Percentiles rank a stretch among this genome's conserved stretches.
phyloP scores from a whole-genome alignment of 2,797 vertebrate species.

The Pristis pectinata region DNA sequence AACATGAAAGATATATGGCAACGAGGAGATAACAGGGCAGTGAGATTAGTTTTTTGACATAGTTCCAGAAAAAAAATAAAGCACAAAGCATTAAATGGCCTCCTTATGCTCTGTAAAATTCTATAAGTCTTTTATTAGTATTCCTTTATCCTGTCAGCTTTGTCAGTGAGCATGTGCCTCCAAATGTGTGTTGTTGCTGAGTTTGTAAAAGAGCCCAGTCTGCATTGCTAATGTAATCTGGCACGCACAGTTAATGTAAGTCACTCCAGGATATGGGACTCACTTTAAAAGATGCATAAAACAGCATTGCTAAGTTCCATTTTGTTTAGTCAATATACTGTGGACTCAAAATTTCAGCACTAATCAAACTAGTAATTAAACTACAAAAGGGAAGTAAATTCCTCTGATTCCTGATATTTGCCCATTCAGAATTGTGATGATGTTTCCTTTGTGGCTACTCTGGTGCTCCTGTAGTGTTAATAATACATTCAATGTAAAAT shows the following conservation, averaged over 20 bases:
- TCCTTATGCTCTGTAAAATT: conserved; percentile 8
- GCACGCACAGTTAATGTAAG: not conserved
- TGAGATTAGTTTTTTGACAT: conserved; percentile 25
- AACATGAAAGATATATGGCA: not conserved
- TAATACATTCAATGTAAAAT: too few relatives aligned
- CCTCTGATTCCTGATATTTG: not conserved
- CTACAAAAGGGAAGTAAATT: not conserved
- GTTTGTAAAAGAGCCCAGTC: conserved; percentile 10
- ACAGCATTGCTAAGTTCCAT: not conserved
- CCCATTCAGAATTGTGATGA: not conserved
- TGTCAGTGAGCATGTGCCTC: not conserved
- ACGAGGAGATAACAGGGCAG: not conserved
- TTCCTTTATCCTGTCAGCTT: not conserved
- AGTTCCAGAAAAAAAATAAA: not conserved
- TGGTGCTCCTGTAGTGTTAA: not conserved
- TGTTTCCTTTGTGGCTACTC: not conserved
- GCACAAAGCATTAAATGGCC: conserved; percentile 12
- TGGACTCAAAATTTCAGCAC: not conserved
- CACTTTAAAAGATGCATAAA: not conserved
- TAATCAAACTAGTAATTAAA: not conserved
- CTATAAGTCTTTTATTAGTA: conserved; percentile 7
- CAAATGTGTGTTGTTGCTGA: not conserved
- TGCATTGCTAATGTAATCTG: not conserved
- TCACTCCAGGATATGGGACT: not conserved
- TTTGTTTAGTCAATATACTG: not conserved